phyloP scores from a whole-genome alignment of 2,113 vertebrate species.

The Phylloscopus trochilus region DNA sequence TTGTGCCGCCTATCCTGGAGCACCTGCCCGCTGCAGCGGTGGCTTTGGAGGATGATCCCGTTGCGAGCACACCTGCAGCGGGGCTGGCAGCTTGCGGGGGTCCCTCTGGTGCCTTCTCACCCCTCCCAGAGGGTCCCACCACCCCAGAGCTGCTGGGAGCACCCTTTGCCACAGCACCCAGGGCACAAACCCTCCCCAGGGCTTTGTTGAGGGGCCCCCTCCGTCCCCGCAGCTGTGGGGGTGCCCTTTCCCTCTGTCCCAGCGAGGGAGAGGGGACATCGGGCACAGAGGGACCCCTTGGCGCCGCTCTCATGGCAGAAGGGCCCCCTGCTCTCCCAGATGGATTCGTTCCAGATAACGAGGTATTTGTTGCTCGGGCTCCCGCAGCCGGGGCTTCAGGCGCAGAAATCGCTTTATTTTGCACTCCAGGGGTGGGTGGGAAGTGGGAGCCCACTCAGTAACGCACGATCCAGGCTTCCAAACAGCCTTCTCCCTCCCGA shows the following conservation, averaged over 20 bases:
- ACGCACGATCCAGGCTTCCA: neutral
- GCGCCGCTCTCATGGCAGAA: neutral
- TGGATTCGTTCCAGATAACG: constrained; percentile 71
- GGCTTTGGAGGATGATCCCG: neutral
- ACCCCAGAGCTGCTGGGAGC: neutral
- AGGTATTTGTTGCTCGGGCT: constrained; percentile 73
- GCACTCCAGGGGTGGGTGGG: constrained; percentile 1
- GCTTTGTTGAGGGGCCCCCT: fast-evolving
- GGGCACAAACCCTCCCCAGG: neutral
- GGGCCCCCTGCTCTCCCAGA: constrained; percentile 54
- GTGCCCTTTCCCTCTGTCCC: neutral
- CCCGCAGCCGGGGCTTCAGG: neutral
- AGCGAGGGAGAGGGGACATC: fast-evolving
- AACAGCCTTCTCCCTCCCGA: neutral
- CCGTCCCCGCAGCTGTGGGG: neutral
- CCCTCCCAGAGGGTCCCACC: neutral
- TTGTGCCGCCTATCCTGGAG: neutral
- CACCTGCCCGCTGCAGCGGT: fast-evolving
- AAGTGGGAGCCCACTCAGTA: neutral
- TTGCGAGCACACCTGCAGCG: fast-evolving
- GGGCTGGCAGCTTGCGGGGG: neutral
- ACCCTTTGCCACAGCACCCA: fast-evolving
- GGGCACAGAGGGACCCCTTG: neutral
- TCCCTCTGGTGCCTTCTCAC: neutral
- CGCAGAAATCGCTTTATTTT: neutral